Evolutionary conservation across 2,113 vertebrate genomes (phyloP).

Genomic region (Scalopus aquaticus): DNA sequence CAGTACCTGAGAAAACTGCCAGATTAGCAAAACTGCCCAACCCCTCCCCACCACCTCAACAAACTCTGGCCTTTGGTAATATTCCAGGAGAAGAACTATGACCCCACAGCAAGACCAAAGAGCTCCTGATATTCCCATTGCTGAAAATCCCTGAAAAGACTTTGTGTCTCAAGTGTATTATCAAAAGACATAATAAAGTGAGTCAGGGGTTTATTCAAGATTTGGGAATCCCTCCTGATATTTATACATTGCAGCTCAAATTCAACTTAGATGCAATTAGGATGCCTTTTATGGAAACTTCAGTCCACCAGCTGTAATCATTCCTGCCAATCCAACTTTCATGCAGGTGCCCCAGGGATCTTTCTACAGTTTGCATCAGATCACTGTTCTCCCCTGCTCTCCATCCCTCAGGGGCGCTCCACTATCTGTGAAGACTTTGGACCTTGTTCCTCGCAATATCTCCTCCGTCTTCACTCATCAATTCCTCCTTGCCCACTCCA

Average conservation of each 20-base stretch:
- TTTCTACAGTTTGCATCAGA: neutral
- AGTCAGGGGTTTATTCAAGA: neutral
- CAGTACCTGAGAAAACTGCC: neutral
- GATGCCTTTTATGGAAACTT: neutral
- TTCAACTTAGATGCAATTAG: neutral
- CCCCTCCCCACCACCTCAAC: neutral
- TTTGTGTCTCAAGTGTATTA: neutral
- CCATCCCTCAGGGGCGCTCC: neutral
- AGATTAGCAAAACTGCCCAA: neutral
- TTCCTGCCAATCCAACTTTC: neutral
- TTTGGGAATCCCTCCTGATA: neutral
- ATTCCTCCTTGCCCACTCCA: neutral
- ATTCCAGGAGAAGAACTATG: fast-evolving
- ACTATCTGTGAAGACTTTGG: neutral
- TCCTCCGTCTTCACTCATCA: neutral
- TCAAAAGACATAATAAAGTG: neutral
- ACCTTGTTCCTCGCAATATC: neutral
- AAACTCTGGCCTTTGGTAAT: neutral
- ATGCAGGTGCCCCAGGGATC: too few relatives aligned
- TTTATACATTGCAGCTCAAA: neutral
- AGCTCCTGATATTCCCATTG: neutral
- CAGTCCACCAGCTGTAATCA: neutral
- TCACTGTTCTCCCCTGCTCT: neutral
- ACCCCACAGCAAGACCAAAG: neutral
- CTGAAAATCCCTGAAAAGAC: neutral